Evolutionary conservation across 2,888 invertebrate species (phyloP).

Genomic region (Athripsodes cinereus): DNA sequence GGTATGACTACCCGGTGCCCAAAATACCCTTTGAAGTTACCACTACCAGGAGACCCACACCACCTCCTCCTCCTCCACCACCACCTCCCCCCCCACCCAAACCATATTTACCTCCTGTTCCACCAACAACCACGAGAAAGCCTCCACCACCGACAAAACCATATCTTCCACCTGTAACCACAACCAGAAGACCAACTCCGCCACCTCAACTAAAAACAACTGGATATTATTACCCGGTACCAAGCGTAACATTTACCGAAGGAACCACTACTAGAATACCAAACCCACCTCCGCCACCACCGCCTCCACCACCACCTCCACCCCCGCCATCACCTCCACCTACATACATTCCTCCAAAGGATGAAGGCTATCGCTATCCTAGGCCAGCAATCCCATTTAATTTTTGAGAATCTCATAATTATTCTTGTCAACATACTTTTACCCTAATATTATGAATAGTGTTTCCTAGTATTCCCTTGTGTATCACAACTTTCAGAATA

Average conservation of each 20-base stretch:
- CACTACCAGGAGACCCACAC: not conserved
- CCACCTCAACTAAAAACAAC: conserved; percentile 3
- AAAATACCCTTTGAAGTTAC: not conserved
- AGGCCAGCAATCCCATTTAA: conserved; percentile 10
- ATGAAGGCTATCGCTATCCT: conserved; percentile 14
- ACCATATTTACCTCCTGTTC: not conserved
- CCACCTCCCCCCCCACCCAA: conserved; percentile 9
- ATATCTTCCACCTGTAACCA: conserved; percentile 2
- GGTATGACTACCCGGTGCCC: not conserved
- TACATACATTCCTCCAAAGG: not conserved
- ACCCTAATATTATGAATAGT: too few relatives aligned
- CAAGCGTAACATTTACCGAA: not conserved
- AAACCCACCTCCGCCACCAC: conserved; percentile 6
- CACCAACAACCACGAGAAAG: conserved; percentile 1
- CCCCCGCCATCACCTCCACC: conserved; percentile 8
- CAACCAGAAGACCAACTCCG: not conserved
- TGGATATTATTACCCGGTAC: not conserved
- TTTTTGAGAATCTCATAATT: not conserved
- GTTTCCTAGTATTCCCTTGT: too few relatives aligned
- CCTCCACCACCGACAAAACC: conserved; percentile 2
- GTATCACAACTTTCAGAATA: too few relatives aligned
- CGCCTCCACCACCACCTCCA: conserved; percentile 11
- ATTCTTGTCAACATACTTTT: too few relatives aligned
- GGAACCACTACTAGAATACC: not conserved
- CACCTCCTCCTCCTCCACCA: conserved; percentile 6